These are phyloP conservation scores for Cryptocheilus praepositus DNA, from an alignment of 2,888 invertebrate genomes.

Conservation along the genomic window DNA sequence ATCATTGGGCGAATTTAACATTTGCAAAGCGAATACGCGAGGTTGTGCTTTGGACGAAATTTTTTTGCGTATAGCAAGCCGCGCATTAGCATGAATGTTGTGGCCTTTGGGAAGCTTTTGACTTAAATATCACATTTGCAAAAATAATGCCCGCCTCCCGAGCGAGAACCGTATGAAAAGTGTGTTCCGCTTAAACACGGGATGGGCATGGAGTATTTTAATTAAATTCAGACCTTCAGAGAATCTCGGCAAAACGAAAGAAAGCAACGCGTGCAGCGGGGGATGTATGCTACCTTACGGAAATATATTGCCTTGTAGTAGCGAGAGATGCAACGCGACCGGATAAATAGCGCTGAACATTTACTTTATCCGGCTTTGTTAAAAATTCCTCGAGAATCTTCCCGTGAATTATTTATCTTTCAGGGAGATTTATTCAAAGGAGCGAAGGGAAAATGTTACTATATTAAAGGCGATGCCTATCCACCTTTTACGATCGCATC, in stretches of 20 bases:
- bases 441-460: neutral
- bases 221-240: conserved; percentile 47
- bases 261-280: conserved; percentile 25
- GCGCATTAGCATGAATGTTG: neutral
- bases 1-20: neutral
- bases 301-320: conserved; percentile 42
- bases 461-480: too few relatives aligned
- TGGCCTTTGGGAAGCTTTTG: neutral
- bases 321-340: conserved; percentile 36
- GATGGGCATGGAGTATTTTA: conserved; percentile 49
- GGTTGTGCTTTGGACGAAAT: neutral
- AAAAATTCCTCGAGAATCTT: conserved; percentile 43
- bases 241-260: conserved; percentile 38
- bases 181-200: conserved; percentile 27
- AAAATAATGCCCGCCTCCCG: neutral
- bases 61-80: neutral
- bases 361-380: conserved; percentile 37
- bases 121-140: neutral
- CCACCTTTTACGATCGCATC: too few relatives aligned
- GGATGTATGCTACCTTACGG: conserved; percentile 34
- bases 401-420: conserved; percentile 3
- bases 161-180: conserved; percentile 1
- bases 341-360: conserved; percentile 41
- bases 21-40: neutral
- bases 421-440: neutral